These are phyloP conservation scores for Falco rusticolus DNA, from an alignment of 2,797 vertebrate species.

Conservation along the genomic window DNA sequence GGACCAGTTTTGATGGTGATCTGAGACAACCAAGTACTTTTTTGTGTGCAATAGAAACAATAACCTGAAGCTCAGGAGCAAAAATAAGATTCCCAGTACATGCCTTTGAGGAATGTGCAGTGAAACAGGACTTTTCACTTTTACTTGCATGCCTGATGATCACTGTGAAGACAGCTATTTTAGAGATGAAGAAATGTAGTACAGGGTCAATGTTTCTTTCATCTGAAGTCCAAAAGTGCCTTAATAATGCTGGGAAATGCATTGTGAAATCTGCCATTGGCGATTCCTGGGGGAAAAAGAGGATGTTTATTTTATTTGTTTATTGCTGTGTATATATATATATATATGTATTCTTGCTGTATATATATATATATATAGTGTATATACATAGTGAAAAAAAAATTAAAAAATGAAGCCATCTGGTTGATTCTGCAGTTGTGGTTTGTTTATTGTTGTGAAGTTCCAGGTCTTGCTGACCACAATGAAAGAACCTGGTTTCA, in stretches of 20 bases:
- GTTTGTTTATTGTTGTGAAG: neutral
- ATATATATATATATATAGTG: too few species aligned
- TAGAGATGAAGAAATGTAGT: neutral
- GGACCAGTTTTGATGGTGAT: constrained; percentile 81
- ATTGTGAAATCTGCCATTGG: neutral
- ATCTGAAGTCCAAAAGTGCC: neutral
- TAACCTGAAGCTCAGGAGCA: neutral
- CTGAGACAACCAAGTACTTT: constrained; percentile 78
- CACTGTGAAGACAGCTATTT: neutral
- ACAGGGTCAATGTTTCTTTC: neutral
- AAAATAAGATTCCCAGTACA: neutral
- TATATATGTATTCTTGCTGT: too few species aligned
- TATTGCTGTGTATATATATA: neutral
- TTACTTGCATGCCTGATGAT: neutral
- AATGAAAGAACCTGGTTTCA: neutral
- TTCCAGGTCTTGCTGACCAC: neutral
- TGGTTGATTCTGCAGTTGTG: neutral
- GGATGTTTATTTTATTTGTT: neutral
- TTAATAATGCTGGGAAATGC: neutral
- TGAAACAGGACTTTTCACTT: neutral
- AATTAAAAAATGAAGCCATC: neutral
- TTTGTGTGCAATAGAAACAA: constrained; percentile 31
- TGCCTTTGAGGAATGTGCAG: neutral
- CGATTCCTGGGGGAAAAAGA: neutral
- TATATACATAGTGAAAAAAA: neutral